Evolutionary conservation across 1,140 invertebrate species (phyloP), one percentile per base, ranked within the genome.

Genomic region (Heliconius eleuchia): DNA sequence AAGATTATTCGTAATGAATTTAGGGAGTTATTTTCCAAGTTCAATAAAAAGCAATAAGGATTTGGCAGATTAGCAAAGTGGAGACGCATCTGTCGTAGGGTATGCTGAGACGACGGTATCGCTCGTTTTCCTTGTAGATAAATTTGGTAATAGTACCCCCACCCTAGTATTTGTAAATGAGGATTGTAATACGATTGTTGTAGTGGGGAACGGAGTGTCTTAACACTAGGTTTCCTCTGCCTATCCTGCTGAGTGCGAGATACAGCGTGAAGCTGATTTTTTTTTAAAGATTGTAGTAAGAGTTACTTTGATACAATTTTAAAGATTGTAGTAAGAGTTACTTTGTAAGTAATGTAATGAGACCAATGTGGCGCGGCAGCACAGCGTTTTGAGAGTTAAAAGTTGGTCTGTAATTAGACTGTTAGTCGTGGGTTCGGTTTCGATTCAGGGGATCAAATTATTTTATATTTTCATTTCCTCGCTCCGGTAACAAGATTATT

Each of bases 1-100:
- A 52, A 27, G 23, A 30, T 66, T 66, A 27, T 66, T 66, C 60
- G 11, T 76, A 76, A 76, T 76, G 74, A 76, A 74, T 11, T 34
- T 52, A 50, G 76, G 71, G 71, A n/a, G 76, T 73, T 52, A 73
- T 78, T 37, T 73, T 76, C 74, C 74, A 72, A 80, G 71, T 80
- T 80, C 79, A 80, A 80, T 80, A 80, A 80, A 80, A 80, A 55
- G 74, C 79, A 80, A 80, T 80, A 80, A 80, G 74, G 79, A 80
- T 80, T 80, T 80, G 73, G 79, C 37, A 80, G 79, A 80, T 80
- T 80, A 80, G 74, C 71, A 80, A 73, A 76, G 75, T 73, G 57
- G 55, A 70, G 74, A 60, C 79, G 72, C 79, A 80, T 80, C 74
- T 80, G 79, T 80, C 73, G 78, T 37, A 66, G 39, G 78, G 60